Percentiles rank a stretch among this genome's conserved stretches.
These are phyloP conservation scores for Drosophila limbata DNA, from an alignment of 2,888 invertebrate species.

Conservation along the genomic window DNA sequence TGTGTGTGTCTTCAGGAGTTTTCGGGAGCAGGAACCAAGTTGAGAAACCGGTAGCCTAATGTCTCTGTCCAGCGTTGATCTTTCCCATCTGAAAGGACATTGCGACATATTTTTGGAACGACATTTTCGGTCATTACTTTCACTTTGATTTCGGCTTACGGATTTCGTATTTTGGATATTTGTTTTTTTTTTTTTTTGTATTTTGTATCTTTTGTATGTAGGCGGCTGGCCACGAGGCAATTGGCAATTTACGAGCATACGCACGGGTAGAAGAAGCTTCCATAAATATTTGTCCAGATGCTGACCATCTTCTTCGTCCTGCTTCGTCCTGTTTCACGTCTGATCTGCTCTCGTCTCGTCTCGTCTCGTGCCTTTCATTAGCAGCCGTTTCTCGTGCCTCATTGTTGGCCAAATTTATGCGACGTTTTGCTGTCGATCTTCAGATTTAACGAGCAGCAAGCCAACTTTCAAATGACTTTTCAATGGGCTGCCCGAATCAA, in stretches of 20 bases:
- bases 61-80: conserved; percentile 64
- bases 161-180: conserved; percentile 21
- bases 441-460: conserved; percentile 65
- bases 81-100: conserved; percentile 13
- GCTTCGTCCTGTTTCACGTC: not conserved
- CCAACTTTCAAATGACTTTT: conserved; percentile 49
- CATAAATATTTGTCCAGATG: conserved; percentile 79
- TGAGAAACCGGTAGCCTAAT: conserved; percentile 72
- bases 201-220: conserved; percentile 19
- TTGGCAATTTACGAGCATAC: conserved; percentile 66
- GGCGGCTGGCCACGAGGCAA: conserved; percentile 24
- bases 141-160: conserved; percentile 66
- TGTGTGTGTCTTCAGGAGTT: conserved; percentile 7
- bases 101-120: conserved; percentile 20
- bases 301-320: conserved; percentile 3
- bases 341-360: not conserved
- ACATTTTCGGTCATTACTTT: conserved; percentile 73
- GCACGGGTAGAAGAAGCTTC: conserved; percentile 59
- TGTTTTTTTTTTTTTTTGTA: conserved; percentile 19
- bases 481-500: conserved; percentile 20
- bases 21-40: conserved; percentile 29
- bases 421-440: conserved; percentile 72
- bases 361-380: conserved; percentile 72
- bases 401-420: conserved; percentile 75
- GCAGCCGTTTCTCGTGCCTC: conserved; percentile 60